Conservation (phyloP, 2,888 invertebrate species). For the Loripinus fragilis region DNA sequence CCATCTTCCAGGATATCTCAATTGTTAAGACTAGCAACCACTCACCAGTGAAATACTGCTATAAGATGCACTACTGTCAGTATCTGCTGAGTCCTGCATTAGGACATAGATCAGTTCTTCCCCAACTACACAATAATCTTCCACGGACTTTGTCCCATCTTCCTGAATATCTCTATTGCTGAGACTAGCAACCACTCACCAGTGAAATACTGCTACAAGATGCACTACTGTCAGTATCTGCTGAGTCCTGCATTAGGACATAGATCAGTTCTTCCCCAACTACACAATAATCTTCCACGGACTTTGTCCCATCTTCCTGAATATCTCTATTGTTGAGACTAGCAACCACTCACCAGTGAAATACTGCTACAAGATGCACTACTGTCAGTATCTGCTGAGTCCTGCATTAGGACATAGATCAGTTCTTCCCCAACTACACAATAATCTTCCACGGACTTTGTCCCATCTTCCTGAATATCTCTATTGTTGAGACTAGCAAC, state of each 20-base stretch:
- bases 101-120: too few relatives aligned
- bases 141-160: too few relatives aligned
- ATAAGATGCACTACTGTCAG: background rate
- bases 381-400: background rate
- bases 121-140: too few relatives aligned
- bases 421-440: too few relatives aligned
- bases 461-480: too few relatives aligned
- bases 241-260: constrained; percentile 21
- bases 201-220: background rate
- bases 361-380: background rate
- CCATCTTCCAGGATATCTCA: constrained; percentile 58
- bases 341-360: background rate
- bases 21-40: constrained; percentile 62
- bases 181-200: background rate
- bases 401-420: constrained; percentile 27
- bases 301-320: too few relatives aligned
- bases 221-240: background rate
- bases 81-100: background rate
- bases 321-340: too few relatives aligned
- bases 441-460: too few relatives aligned
- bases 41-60: background rate
- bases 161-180: too few relatives aligned
- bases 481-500: too few relatives aligned
- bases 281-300: too few relatives aligned
- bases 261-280: too few relatives aligned